Evolutionary conservation across 1,140 invertebrate species (phyloP).

Genomic region (Sinella curviseta): DNA sequence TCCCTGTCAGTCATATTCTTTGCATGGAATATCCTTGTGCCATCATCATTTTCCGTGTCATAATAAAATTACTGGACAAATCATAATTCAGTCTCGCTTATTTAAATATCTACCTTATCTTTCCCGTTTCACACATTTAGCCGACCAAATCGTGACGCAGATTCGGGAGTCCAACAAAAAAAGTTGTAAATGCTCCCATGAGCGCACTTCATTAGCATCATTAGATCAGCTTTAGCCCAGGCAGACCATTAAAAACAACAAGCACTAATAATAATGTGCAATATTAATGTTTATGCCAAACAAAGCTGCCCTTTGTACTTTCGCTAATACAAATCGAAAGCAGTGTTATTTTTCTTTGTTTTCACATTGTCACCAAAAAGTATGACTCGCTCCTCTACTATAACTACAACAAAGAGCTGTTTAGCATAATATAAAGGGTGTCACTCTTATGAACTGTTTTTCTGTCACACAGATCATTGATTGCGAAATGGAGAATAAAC

Average conservation of each 20-base stretch:
- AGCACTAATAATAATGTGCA: too few relatives aligned
- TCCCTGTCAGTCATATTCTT: too few relatives aligned
- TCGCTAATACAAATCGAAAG: not conserved
- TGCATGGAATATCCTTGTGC: too few relatives aligned
- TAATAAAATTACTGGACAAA: too few relatives aligned
- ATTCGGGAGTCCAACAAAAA: not conserved
- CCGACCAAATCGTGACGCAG: not conserved
- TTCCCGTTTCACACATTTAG: not conserved
- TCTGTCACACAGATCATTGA: not conserved
- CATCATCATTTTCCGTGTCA: too few relatives aligned
- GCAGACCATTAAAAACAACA: not conserved
- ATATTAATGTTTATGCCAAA: not conserved
- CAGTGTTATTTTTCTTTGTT: not conserved
- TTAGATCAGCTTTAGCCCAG: not conserved
- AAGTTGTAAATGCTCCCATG: not conserved
- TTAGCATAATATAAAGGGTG: not conserved
- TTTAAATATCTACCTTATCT: not conserved
- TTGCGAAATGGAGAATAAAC: not conserved
- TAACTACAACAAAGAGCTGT: too few relatives aligned
- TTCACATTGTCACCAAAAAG: not conserved
- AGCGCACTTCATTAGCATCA: slow-evolving; percentile 16
- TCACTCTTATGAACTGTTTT: not conserved
- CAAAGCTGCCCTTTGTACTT: not conserved
- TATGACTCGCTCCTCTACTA: too few relatives aligned
- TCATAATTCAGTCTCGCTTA: too few relatives aligned